Evolutionary conservation across 1,140 invertebrate species (phyloP), one percentile per base, ranked within the genome.

Genomic region (Ips typographus): DNA sequence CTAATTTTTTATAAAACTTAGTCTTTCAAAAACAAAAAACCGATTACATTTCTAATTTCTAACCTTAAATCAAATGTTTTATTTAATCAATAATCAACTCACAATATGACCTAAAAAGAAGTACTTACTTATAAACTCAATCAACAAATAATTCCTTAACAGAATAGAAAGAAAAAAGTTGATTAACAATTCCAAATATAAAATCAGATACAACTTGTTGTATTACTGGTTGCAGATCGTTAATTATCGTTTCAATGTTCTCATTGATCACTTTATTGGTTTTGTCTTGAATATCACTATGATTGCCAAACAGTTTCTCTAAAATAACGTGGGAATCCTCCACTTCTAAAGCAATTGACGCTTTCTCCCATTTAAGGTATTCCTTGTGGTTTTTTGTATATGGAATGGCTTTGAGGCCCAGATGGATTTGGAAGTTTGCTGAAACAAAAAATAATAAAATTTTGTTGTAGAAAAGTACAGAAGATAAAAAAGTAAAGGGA

Each of bases 191-290:
- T 36, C 73, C 71, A 40, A 70, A 58, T 37, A 73, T 65, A 61
- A 74, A 71, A 60, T 73, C 55, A 43, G 58, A 42, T 3, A 74
- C 69, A 8, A 73, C 70, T 39, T 58, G 41, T 39, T 71, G 60
- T 36, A 75, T 65, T 3, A 75, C 67, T 38, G 73, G 73, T 43
- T 70, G 66, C 38, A 75, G 63, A 62, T 75, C 73, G 4, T 73
- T 71, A 7, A 73, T 68, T 5, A 75, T 68, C 40, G 62, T 57
- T 6, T 71, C 56, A 51, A 75, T 65, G 60, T 75, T 75, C 6
- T 75, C 71, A 56, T 75, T 75, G 7, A 75, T 71, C 40, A 75
- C 61, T 56, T 73, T 70, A 40, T 75, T 75, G n/a, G 73, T 75
- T 59, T 75, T 68, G 8, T 71, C 74, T 80, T 68, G 80, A 8